phyloP scores from a whole-genome alignment of 2,113 vertebrate species.

The Hemibagrus wyckioides region DNA sequence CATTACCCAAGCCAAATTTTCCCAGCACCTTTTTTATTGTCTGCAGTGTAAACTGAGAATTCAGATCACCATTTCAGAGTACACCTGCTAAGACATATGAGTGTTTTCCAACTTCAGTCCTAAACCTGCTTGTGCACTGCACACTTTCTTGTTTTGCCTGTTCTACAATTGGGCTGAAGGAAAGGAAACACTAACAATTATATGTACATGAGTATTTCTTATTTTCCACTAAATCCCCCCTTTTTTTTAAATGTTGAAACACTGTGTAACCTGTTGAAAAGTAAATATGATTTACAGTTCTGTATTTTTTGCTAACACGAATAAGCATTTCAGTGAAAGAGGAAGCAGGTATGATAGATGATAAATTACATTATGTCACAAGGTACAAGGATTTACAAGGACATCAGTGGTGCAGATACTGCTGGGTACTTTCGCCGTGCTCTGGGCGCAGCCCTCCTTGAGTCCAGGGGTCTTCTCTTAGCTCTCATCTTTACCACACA shows the following conservation, averaged over 20 bases:
- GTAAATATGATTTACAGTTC: slow-evolving; percentile 1
- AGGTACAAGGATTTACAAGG: background rate
- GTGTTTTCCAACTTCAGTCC: background rate
- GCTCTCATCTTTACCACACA: slow-evolving; percentile 48
- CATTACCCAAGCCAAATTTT: background rate
- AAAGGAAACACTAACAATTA: background rate
- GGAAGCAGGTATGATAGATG: background rate
- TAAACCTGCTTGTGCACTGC: background rate
- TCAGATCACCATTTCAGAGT: background rate
- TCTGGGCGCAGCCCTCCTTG: background rate
- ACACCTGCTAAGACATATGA: background rate
- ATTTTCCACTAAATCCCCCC: background rate
- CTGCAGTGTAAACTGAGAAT: background rate
- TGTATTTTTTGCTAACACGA: background rate
- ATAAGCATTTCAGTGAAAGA: background rate
- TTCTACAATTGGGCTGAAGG: background rate
- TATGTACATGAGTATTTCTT: background rate
- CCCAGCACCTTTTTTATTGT: background rate
- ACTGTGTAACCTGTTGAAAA: background rate
- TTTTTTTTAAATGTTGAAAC: background rate
- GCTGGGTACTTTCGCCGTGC: background rate
- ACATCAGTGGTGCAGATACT: background rate
- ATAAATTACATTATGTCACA: background rate
- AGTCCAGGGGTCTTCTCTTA: background rate
- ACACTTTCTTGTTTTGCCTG: background rate